phyloP scores from a whole-genome alignment of 2,797 vertebrate species.

The Prionace glauca region DNA sequence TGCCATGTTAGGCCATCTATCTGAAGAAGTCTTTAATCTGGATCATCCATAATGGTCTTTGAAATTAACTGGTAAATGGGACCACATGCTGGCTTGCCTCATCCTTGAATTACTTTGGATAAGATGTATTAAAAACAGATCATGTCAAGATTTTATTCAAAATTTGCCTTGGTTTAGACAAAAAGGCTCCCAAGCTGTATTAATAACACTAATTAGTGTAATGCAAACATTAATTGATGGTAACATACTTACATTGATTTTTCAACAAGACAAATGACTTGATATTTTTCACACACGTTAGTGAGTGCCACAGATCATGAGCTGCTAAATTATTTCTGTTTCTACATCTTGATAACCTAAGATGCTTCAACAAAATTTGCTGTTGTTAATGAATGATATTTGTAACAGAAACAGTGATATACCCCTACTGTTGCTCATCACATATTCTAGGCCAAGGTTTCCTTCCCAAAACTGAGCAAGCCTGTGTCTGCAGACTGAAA shows the following conservation, averaged over 20 bases:
- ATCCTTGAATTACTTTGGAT: neutral
- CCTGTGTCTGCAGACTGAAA: neutral
- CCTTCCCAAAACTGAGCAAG: neutral
- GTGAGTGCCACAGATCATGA: neutral
- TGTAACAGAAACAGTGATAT: neutral
- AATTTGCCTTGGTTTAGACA: neutral
- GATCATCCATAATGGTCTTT: neutral
- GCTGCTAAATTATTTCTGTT: neutral
- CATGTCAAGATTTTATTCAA: neutral
- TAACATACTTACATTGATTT: neutral
- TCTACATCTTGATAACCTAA: neutral
- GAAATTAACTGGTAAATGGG: neutral
- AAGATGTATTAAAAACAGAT: neutral
- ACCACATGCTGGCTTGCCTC: neutral
- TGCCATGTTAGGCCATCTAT: neutral
- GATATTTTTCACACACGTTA: neutral
- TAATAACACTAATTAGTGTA: neutral
- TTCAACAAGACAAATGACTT: constrained; percentile 6
- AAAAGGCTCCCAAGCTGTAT: neutral
- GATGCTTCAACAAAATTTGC: neutral
- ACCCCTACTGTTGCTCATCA: neutral
- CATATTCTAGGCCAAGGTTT: neutral
- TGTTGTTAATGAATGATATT: neutral
- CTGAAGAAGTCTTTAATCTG: neutral
- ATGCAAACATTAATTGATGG: neutral